Conservation (phyloP, 2,797 vertebrate genomes). For the Sebastolobus alascanus region DNA sequence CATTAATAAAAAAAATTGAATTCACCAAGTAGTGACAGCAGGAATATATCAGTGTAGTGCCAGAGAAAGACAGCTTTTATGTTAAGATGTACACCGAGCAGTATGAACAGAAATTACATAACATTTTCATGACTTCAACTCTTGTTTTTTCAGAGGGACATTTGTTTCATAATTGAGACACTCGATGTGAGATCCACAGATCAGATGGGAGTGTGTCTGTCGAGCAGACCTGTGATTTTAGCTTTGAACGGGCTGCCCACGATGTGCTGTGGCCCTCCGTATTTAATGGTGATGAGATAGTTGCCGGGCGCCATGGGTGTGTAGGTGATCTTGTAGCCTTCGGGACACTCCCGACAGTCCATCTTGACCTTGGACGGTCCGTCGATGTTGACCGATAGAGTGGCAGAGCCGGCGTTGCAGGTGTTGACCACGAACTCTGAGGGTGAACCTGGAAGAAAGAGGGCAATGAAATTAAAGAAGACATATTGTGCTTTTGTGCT, state of each 20-base stretch:
- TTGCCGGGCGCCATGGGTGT: constrained; percentile 98
- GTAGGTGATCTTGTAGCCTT: constrained; percentile 95
- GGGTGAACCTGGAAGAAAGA: constrained; percentile 83
- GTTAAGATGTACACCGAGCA: constrained; percentile 40
- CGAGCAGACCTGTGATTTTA: constrained; percentile 92
- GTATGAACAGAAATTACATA: constrained; percentile 49
- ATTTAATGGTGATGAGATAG: constrained; percentile 98
- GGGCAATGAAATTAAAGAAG: background rate
- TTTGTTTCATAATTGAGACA: constrained; percentile 61
- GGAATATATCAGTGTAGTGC: constrained; percentile 17
- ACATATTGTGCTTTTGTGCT: too few relatives aligned
- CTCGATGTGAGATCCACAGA: constrained; percentile 58
- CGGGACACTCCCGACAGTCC: constrained; percentile 94
- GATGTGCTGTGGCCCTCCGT: constrained; percentile 95
- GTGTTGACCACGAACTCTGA: constrained; percentile 95
- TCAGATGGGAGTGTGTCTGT: constrained; percentile 64
- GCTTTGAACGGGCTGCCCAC: constrained; percentile 98
- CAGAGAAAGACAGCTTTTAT: constrained; percentile 44
- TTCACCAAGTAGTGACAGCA: constrained; percentile 12
- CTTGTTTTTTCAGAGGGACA: constrained; percentile 49
- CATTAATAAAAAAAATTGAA: constrained; percentile 14
- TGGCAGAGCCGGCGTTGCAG: constrained; percentile 91
- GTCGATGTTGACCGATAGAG: constrained; percentile 94
- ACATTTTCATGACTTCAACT: constrained; percentile 53
- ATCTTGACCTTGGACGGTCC: constrained; percentile 98